Conservation (phyloP, 2,113 vertebrate species). For the human (Homo sapiens) region GRCh38 chr14:43236001-43236500, state of each 20-base stretch:
- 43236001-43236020: not conserved
- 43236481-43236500: conserved; percentile 46
- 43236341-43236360: conserved; percentile 29
- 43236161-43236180: not conserved
- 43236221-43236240: not conserved
- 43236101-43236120: not conserved
- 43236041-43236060: not conserved
- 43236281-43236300: not conserved
- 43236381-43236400: not conserved
- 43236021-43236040: not conserved
- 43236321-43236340: not conserved
- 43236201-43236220: not conserved
- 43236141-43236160: not conserved
- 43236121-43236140: not conserved
- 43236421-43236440: conserved; percentile 37
- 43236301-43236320: not conserved
- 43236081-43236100: not conserved
- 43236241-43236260: not conserved
- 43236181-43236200: not conserved
- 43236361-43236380: conserved; percentile 26
- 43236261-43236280: not conserved
- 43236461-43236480: conserved; percentile 61
- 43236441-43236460: conserved; percentile 55
- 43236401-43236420: conserved; percentile 43
- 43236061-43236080: not conserved